Evolutionary conservation across 2,888 invertebrate species (phyloP).

Genomic region (Xylota sylvarum): DNA sequence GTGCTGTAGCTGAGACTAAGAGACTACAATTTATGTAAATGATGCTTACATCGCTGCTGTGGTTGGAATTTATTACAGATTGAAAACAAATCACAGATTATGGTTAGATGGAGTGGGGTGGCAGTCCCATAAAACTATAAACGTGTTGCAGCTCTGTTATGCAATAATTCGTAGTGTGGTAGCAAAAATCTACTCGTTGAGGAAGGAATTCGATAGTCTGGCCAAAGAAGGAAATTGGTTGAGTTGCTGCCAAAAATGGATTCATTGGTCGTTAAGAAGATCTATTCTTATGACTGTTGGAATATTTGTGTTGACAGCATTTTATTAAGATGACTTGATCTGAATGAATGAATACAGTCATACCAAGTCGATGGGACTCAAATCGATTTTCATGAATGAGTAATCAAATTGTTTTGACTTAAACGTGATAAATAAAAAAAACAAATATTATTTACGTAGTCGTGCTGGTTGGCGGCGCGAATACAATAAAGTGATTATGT

Average conservation of each 20-base stretch:
- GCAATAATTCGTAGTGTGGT: neutral
- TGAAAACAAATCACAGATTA: slow-evolving; percentile 21
- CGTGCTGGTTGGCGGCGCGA: slow-evolving; percentile 16
- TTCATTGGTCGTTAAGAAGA: neutral
- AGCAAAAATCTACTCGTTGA: no score
- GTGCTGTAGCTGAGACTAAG: slow-evolving; percentile 1
- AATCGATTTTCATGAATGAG: slow-evolving; percentile 41
- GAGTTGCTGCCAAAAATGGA: slow-evolving; percentile 21
- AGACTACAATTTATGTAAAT: slow-evolving; percentile 19
- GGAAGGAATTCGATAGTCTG: neutral
- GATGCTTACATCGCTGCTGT: slow-evolving; percentile 6
- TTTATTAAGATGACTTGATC: slow-evolving; percentile 2
- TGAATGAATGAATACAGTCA: neutral
- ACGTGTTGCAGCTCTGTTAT: slow-evolving; percentile 12
- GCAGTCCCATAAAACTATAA: slow-evolving; percentile 6
- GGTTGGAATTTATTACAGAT: slow-evolving; percentile 25
- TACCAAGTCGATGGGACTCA: neutral
- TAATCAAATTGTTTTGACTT: slow-evolving; percentile 29
- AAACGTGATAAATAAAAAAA: slow-evolving; percentile 42
- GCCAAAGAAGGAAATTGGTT: slow-evolving; percentile 6
- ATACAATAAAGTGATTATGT: slow-evolving; percentile 7
- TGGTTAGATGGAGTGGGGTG: neutral
- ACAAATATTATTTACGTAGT: slow-evolving; percentile 38
- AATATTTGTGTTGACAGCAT: slow-evolving; percentile 3
- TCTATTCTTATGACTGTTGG: slow-evolving; percentile 5